Evolutionary conservation across 2,888 invertebrate species (phyloP), one percentile per base, ranked within the genome.

Genomic region (Nomada flava): DNA sequence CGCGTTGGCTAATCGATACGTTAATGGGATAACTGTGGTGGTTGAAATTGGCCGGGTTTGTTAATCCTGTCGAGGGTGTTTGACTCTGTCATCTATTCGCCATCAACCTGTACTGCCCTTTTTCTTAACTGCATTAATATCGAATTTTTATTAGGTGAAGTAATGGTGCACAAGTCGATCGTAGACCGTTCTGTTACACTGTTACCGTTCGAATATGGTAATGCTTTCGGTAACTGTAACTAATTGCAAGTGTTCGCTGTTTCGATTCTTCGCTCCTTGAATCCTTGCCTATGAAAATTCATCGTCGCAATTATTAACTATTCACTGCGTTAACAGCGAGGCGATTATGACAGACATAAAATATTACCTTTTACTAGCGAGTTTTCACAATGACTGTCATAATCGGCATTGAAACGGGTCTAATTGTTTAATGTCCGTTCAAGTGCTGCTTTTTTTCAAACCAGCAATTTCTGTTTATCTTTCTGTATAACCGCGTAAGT

Each of bases 11-110:
- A 42, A 79, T 79, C 73, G 79, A 79, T 73, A 64, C 59, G 26
- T 73, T 65, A 73, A 73, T 23, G 68, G 52, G 69, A 81, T 55
- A 70, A 79, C 42, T 15, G 29, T 9, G 63, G 65, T n/a, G 47
- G 13, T 59, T 36, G 36, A 36, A 36, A 47, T 47, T 47, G 13
- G 15, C 57, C 11, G 62, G 53, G n/a, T 10, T 18, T 60, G 47
- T 68, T 68, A 69, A 68, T 57, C 42, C 20, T 11, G 44, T n/a
- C 20, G 18, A 47, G 18, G 26, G 26, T 62, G 20, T 44, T 18
- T n/a, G 29, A 47, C 29, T 26, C 26, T 26, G 29, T 7, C 29
- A 29, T 29, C 7, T 29, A 7, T 29, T 29, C 29, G 29, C 29
- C 0, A 29, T 7, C 29, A 7, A 29, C 29, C 7, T 5, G 29